Evolutionary conservation across 2,888 invertebrate genomes (phyloP), one percentile per base, ranked within the genome.

Genomic region (Drosophila birchii): DNA sequence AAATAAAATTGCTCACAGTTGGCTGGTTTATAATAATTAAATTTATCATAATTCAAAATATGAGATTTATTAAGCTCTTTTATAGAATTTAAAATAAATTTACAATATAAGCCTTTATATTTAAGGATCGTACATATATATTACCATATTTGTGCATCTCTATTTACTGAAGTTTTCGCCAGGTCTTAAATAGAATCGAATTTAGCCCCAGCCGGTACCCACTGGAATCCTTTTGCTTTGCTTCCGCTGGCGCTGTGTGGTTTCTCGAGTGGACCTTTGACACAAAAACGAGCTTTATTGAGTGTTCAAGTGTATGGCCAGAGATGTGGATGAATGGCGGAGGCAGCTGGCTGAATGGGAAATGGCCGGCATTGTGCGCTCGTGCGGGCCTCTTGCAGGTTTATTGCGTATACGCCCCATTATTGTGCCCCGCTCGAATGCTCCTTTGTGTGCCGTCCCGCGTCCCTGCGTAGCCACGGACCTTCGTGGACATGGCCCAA

Each of bases 371-470:
- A 70, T 72, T 80, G 76, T 86, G 38, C 36, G 59, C 67, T 59
- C 36, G 59, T 61, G 61, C 41, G 41, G 74, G 41, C 54, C 76
- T 55, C 64, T 76, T 80, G 83, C 76, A 80, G 63, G 75, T 83
- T 86, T 86, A 82, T 83, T 85, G 80, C 86, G 76, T 74, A 82
- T 67, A 76, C 83, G 78, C 78, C 70, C 62, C 67, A 47, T 62
- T 80, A 71, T 83, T 77, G 80, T 72, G 75, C 54, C 38, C 38
- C 44, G 56, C 66, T 79, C 64, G 64, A 76, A 59, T 64, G 70
- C 45, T 76, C 29, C 54, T 60, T 76, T 76, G 76, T 85, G 62
- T 74, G 47, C 44, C 36, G 63, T 49, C 32, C 23, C 38, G 18
- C 36, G 23, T 23, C 23, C 23, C 23, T 41, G 36, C 36, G 47